Percentiles rank a stretch among this genome's conserved stretches.
phyloP scores from a whole-genome alignment of 2,113 vertebrate genomes.

The Oplegnathus fasciatus region DNA sequence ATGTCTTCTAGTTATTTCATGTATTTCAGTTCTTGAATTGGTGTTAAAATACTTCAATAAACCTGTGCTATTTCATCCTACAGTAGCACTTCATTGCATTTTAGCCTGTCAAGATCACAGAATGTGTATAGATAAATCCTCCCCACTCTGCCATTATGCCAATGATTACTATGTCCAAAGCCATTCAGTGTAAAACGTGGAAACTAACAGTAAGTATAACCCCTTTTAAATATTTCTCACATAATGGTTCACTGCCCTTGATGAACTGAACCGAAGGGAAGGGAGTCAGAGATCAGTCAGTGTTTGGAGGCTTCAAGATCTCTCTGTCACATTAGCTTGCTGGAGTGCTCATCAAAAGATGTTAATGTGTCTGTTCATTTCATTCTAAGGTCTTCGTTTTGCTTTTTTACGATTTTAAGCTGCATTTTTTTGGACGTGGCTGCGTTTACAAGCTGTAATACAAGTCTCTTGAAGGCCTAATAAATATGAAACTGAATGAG shows the following conservation, averaged over 20 bases:
- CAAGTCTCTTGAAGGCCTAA: constrained; percentile 79
- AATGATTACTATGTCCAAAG: constrained; percentile 49
- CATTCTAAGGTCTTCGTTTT: constrained; percentile 77
- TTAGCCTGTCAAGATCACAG: constrained; percentile 44
- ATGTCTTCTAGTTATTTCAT: constrained; percentile 11
- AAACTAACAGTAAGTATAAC: constrained; percentile 46
- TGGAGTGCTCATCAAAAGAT: constrained; percentile 72
- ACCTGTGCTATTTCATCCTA: constrained; percentile 14
- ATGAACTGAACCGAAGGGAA: constrained; percentile 71
- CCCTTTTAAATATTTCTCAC: constrained; percentile 59
- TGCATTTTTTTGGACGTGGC: constrained; percentile 69
- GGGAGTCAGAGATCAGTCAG: constrained; percentile 65
- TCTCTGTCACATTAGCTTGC: constrained; percentile 73
- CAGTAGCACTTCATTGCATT: constrained; percentile 31
- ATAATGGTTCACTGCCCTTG: constrained; percentile 69
- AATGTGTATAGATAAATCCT: constrained; percentile 50
- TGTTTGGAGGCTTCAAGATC: constrained; percentile 70
- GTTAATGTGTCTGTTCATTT: constrained; percentile 76
- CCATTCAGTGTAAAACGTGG: constrained; percentile 57
- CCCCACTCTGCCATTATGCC: constrained; percentile 36
- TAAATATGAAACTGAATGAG: constrained; percentile 81
- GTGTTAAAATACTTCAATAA: constrained; percentile 22
- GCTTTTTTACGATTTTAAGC: constrained; percentile 72
- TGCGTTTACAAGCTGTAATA: constrained; percentile 76
- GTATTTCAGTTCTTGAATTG: constrained; percentile 14